Percentiles rank a stretch among this genome's conserved stretches.
phyloP scores from a whole-genome alignment of 2,888 invertebrate species.

The Amiota minor region DNA sequence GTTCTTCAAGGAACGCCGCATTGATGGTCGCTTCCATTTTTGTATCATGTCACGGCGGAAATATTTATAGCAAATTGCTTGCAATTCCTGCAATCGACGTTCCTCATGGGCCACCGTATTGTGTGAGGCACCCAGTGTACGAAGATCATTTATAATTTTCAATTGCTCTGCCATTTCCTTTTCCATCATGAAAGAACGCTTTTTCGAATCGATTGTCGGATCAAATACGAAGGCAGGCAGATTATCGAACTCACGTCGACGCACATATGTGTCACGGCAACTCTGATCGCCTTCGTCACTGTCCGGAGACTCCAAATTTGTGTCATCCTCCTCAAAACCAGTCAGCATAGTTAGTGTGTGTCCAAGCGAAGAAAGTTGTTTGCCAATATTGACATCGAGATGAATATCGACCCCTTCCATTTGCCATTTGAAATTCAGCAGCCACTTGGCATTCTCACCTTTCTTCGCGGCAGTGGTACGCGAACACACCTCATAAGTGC shows the following conservation, averaged over 20 bases:
- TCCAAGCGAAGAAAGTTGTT: slow-evolving; percentile 93
- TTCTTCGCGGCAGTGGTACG: slow-evolving; percentile 91
- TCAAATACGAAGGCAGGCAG: slow-evolving; percentile 90
- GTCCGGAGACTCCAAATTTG: slow-evolving; percentile 80
- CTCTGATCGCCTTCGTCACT: slow-evolving; percentile 85
- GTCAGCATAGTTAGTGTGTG: slow-evolving; percentile 96
- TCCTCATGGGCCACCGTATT: slow-evolving; percentile 94
- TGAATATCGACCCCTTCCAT: slow-evolving; percentile 99
- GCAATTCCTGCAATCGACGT: slow-evolving; percentile 91
- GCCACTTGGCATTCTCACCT: slow-evolving; percentile 96
- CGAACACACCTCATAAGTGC: slow-evolving; percentile 92
- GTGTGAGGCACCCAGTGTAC: slow-evolving; percentile 89
- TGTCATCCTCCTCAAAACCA: slow-evolving; percentile 88
- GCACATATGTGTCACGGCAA: slow-evolving; percentile 75
- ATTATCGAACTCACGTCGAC: slow-evolving; percentile 81
- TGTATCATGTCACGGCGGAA: slow-evolving; percentile 96
- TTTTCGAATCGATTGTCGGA: slow-evolving; percentile 84
- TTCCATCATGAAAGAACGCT: slow-evolving; percentile 93
- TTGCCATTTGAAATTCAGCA: slow-evolving; percentile 97
- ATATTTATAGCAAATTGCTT: slow-evolving; percentile 94
- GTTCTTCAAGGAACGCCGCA: slow-evolving; percentile 73
- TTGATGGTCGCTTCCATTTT: slow-evolving; percentile 73
- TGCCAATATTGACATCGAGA: slow-evolving; percentile 95
- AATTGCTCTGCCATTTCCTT: slow-evolving; percentile 98
- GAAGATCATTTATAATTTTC: slow-evolving; percentile 93